These are phyloP conservation scores for Iphiclides podalirius DNA, from an alignment of 2,888 invertebrate genomes.

Conservation along the genomic window DNA sequence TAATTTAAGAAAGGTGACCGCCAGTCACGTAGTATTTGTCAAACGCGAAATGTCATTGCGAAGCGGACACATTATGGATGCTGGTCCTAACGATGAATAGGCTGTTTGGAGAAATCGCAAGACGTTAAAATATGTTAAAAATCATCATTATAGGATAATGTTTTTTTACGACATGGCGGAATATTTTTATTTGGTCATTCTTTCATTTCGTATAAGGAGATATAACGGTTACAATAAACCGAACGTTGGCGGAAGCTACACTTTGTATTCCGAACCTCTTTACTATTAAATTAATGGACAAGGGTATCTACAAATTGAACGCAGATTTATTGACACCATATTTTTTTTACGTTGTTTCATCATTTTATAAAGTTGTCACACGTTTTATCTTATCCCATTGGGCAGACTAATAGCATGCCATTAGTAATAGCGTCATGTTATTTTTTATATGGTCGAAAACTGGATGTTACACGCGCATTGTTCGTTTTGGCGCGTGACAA, in stretches of 20 bases:
- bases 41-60: constrained; percentile 13
- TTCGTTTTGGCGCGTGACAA: constrained; percentile 6
- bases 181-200: constrained; percentile 12
- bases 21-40: constrained; percentile 5
- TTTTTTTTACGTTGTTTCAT: constrained; percentile 21
- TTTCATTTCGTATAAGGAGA: constrained; percentile 16
- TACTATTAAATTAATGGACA: constrained; percentile 21
- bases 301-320: constrained; percentile 23
- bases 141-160: constrained; percentile 1
- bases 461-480: constrained; percentile 21
- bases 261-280: constrained; percentile 21
- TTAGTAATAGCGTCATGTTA: constrained; percentile 21
- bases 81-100: too few species aligned
- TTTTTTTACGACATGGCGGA: constrained; percentile 8
- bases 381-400: constrained; percentile 23
- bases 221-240: constrained; percentile 12
- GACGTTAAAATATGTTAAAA: too few species aligned
- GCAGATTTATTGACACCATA: constrained; percentile 22
- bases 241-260: constrained; percentile 24
- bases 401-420: constrained; percentile 19
- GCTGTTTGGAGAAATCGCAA: too few species aligned
- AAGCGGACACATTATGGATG: too few species aligned
- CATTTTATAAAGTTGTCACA: constrained; percentile 25
- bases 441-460: constrained; percentile 21
- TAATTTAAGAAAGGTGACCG: constrained; percentile 3